Percentiles rank a stretch among this genome's conserved stretches.
These are phyloP conservation scores for Aethes cnicana DNA, from an alignment of 2,888 invertebrate species.

Conservation along the genomic window DNA sequence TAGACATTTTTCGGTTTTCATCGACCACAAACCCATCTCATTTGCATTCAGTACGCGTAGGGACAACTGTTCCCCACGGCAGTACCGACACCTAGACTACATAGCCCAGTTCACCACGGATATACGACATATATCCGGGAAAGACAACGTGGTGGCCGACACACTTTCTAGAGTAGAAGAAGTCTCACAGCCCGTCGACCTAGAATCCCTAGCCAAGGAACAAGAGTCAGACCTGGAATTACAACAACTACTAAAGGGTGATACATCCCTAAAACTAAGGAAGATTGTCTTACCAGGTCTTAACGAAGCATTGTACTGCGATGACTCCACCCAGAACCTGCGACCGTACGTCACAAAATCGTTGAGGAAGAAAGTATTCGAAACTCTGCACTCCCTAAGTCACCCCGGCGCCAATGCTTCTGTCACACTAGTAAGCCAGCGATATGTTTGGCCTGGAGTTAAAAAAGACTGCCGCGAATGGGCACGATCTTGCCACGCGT, in stretches of 20 bases:
- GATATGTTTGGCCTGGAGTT: constrained; percentile 27
- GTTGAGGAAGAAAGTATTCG: constrained; percentile 6
- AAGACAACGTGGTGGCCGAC: constrained; percentile 45
- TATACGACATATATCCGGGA: constrained; percentile 41
- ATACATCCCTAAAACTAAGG: constrained; percentile 19
- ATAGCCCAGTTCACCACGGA: constrained; percentile 48
- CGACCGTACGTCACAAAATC: constrained; percentile 8
- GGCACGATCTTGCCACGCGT: constrained; percentile 40
- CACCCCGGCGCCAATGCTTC: constrained; percentile 32
- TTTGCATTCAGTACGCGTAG: constrained; percentile 44
- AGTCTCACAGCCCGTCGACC: constrained; percentile 20
- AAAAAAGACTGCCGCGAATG: constrained; percentile 37
- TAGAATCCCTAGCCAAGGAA: constrained; percentile 14
- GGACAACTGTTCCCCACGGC: constrained; percentile 41
- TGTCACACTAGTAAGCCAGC: constrained; percentile 27
- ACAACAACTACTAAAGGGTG: background rate
- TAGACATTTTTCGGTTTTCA: constrained; percentile 41
- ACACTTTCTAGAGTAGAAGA: constrained; percentile 40
- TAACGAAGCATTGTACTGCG: constrained; percentile 18
- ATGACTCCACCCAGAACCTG: constrained; percentile 7
- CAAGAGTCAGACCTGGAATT: constrained; percentile 27
- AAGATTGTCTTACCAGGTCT: constrained; percentile 18
- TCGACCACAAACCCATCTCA: constrained; percentile 47
- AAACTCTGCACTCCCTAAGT: constrained; percentile 29
- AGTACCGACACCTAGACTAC: constrained; percentile 44